phyloP scores from a whole-genome alignment of 2,113 vertebrate species.

The Dipodomys ordii region DNA sequence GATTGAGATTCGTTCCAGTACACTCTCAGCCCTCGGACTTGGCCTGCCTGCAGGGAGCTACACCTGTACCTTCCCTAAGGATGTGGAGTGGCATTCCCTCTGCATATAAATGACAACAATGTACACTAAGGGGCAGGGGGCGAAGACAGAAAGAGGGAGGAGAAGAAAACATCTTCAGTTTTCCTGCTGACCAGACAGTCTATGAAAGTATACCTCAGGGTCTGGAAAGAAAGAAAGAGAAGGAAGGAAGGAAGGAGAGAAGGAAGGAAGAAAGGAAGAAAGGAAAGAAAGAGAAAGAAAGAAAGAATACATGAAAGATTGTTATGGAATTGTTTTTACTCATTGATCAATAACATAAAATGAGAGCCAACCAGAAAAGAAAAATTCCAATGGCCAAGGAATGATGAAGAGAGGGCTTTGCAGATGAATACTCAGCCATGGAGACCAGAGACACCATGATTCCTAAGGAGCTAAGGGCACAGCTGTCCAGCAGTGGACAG shows the following conservation, averaged over 20 bases:
- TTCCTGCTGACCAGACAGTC: background rate
- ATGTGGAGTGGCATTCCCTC: background rate
- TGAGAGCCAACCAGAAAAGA: background rate
- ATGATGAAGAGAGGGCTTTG: background rate
- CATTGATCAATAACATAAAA: background rate
- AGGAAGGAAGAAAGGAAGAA: too few species aligned
- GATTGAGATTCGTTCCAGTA: background rate
- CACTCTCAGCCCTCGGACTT: background rate
- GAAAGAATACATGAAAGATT: background rate
- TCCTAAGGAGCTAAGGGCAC: background rate
- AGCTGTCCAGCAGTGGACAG: background rate
- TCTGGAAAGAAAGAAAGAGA: too few species aligned
- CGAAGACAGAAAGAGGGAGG: background rate
- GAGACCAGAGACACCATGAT: too few species aligned
- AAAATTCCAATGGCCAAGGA: background rate
- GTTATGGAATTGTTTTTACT: background rate
- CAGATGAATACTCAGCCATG: background rate
- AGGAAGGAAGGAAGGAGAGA: too few species aligned
- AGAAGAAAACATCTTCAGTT: background rate
- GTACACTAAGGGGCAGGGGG: background rate
- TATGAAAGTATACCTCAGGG: background rate
- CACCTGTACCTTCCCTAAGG: background rate
- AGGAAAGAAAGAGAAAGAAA: too few species aligned
- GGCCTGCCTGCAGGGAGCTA: background rate
- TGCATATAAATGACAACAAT: background rate